These are phyloP conservation scores for Anthopleura xanthogrammica DNA, from an alignment of 92 coral and sea anemone species.

Conservation along the genomic window DNA sequence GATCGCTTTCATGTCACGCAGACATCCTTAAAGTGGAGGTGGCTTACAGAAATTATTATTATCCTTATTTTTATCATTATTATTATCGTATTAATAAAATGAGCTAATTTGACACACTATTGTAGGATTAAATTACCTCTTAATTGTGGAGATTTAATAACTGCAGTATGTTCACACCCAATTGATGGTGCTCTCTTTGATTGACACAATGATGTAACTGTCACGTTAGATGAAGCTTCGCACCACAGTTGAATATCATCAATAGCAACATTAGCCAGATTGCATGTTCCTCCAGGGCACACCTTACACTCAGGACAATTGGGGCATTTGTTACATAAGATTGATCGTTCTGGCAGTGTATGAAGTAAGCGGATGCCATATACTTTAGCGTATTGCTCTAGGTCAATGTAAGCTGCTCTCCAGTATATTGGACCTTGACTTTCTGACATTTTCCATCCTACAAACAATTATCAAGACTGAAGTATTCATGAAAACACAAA, in stretches of 20 bases:
- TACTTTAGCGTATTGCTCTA: slow-evolving; percentile 46
- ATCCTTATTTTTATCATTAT: too few species aligned
- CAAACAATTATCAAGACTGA: background rate
- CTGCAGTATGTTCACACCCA: slow-evolving; percentile 67
- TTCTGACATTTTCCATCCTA: slow-evolving; percentile 83
- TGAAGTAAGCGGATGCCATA: slow-evolving; percentile 69
- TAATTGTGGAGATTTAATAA: background rate
- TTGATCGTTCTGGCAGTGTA: slow-evolving; percentile 39
- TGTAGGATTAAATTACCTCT: background rate
- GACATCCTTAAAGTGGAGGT: too few species aligned
- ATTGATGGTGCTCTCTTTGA: slow-evolving; percentile 42
- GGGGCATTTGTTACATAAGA: background rate
- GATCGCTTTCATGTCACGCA: too few species aligned
- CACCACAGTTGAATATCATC: slow-evolving; percentile 65
- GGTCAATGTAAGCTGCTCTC: slow-evolving; percentile 80
- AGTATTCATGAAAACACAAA: too few species aligned
- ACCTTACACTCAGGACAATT: slow-evolving; percentile 26
- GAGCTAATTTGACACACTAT: background rate
- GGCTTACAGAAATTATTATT: too few species aligned
- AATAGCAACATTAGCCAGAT: slow-evolving; percentile 69
- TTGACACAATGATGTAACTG: slow-evolving; percentile 45
- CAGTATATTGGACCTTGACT: slow-evolving; percentile 72
- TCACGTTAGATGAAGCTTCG: slow-evolving; percentile 21
- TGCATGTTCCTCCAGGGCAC: slow-evolving; percentile 27
- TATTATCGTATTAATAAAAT: background rate